Evolutionary conservation across 2,113 vertebrate genomes (phyloP).

Genomic region (Rhipidura dahli): DNA sequence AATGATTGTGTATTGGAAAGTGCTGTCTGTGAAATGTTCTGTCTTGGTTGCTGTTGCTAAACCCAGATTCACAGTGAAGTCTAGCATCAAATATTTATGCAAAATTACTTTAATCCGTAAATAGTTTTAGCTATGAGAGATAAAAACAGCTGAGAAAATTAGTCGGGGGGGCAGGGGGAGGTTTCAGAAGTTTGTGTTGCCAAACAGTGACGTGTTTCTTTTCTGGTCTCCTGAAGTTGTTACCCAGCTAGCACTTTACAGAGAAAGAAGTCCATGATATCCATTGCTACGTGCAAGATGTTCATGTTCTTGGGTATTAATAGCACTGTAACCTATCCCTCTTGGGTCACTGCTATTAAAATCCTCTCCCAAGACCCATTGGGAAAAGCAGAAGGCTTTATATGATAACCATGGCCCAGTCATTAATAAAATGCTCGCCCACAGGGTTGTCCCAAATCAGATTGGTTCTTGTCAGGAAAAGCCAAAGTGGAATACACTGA

Average conservation of each 20-base stretch:
- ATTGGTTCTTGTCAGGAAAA: not conserved
- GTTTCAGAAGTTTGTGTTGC: slow-evolving; percentile 13
- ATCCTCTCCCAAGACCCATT: not conserved
- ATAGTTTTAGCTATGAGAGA: slow-evolving; percentile 35
- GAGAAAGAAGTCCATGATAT: not conserved
- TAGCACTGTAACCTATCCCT: not conserved
- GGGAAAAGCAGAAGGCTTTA: not conserved
- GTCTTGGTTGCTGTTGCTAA: not conserved
- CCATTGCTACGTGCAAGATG: not conserved
- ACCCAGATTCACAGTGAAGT: slow-evolving; percentile 20
- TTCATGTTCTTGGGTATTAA: not conserved
- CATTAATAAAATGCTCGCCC: not conserved
- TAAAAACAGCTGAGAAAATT: slow-evolving; percentile 11
- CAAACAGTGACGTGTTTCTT: not conserved
- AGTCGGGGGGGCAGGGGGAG: not conserved
- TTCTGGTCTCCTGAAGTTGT: not conserved
- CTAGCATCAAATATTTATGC: slow-evolving; percentile 43
- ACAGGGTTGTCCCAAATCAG: not conserved
- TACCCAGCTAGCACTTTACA: not conserved
- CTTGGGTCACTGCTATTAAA: not conserved
- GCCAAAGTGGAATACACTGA: not conserved
- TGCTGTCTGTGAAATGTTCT: slow-evolving; percentile 35
- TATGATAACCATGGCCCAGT: not conserved
- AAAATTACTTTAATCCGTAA: slow-evolving; percentile 23
- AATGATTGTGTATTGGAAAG: slow-evolving; percentile 62